phyloP scores from a whole-genome alignment of 1,140 invertebrate species.

The Cephus cinctus region DNA sequence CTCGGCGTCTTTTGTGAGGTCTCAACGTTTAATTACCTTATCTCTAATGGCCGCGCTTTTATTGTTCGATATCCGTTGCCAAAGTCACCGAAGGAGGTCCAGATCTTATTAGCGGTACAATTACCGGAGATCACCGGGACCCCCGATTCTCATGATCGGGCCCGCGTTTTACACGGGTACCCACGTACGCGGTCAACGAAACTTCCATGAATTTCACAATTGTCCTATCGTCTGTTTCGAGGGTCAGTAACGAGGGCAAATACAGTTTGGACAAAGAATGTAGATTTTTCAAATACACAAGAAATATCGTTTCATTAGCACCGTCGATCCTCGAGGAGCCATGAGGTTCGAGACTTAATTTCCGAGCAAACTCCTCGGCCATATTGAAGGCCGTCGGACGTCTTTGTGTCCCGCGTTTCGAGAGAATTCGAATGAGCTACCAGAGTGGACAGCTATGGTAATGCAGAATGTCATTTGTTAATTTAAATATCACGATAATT shows the following conservation, averaged over 20 bases:
- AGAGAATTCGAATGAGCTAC: conserved; percentile 31
- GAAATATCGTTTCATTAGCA: neutral
- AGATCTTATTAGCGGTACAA: too few species aligned
- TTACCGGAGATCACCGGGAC: too few species aligned
- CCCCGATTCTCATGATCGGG: too few species aligned
- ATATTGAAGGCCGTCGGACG: conserved; percentile 14
- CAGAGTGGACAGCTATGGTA: conserved; percentile 39
- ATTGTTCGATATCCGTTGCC: too few species aligned
- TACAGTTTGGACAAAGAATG: too few species aligned
- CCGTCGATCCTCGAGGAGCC: conserved; percentile 5
- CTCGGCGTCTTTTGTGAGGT: neutral
- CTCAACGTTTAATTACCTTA: conserved; percentile 4
- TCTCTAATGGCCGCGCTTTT: neutral
- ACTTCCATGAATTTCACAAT: too few species aligned
- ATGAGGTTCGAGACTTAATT: conserved; percentile 14
- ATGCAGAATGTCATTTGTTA: conserved; percentile 49
- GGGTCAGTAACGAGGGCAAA: too few species aligned
- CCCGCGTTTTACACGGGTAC: too few species aligned
- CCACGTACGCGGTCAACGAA: too few species aligned
- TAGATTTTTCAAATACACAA: too few species aligned
- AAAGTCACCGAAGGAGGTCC: too few species aligned
- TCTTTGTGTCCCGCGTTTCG: conserved; percentile 32
- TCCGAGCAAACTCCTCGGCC: neutral
- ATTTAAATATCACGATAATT: conserved; percentile 52
- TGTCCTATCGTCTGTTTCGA: too few species aligned